Conservation (phyloP, 2,888 invertebrate genomes). For the Drosophila quinaria region DNA sequence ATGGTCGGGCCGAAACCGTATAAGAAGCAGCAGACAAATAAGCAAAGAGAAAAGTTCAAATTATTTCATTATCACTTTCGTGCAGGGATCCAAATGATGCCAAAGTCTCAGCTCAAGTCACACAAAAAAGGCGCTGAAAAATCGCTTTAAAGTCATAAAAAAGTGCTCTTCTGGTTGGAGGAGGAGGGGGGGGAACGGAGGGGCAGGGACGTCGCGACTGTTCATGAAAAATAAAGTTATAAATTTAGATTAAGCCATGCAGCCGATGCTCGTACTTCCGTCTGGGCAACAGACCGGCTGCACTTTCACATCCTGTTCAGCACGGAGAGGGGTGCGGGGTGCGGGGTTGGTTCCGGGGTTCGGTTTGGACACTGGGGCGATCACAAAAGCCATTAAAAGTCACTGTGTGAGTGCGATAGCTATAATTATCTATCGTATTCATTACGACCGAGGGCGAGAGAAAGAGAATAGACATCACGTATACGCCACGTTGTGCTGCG, state of each 20-base stretch:
- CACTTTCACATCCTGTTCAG: slow-evolving; percentile 9
- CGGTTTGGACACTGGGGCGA: slow-evolving; percentile 20
- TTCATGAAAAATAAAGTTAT: slow-evolving; percentile 73
- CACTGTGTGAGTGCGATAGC: slow-evolving; percentile 51
- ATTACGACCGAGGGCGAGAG: slow-evolving; percentile 56
- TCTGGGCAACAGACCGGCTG: slow-evolving; percentile 26
- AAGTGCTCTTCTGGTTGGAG: background rate
- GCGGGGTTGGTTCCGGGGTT: background rate
- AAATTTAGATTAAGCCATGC: slow-evolving; percentile 79
- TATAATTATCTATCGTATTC: slow-evolving; percentile 80
- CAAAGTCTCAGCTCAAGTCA: slow-evolving; percentile 33
- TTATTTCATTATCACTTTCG: slow-evolving; percentile 82
- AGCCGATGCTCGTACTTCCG: slow-evolving; percentile 44
- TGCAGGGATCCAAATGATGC: slow-evolving; percentile 44
- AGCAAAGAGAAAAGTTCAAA: slow-evolving; percentile 69
- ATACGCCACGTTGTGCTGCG: slow-evolving; percentile 45
- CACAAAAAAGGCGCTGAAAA: slow-evolving; percentile 35
- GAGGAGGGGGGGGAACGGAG: background rate
- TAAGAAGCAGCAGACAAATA: slow-evolving; percentile 32
- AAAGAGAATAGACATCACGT: slow-evolving; percentile 36
- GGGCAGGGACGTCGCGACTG: slow-evolving; percentile 37
- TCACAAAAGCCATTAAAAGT: slow-evolving; percentile 78
- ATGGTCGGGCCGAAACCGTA: slow-evolving; percentile 39
- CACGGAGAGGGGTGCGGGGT: background rate
- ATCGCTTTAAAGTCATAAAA: slow-evolving; percentile 44